phyloP scores from a whole-genome alignment of 2,113 vertebrate species.

The Peromyscus californicus region DNA sequence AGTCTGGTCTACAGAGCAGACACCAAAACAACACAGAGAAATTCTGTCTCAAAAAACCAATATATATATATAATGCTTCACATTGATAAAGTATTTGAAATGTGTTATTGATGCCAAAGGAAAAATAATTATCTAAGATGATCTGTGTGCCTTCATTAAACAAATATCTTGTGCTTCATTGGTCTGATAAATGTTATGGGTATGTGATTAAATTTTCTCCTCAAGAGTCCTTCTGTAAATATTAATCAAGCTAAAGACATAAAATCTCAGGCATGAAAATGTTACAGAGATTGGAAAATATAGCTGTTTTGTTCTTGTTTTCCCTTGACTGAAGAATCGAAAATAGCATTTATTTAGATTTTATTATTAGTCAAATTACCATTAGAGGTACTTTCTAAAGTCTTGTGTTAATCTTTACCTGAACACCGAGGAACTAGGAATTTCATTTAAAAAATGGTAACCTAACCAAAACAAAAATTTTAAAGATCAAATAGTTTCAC shows the following conservation, averaged over 20 bases:
- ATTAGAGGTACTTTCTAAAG: neutral
- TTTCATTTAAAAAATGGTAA: neutral
- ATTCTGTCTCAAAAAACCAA: too few species aligned
- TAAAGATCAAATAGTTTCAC: neutral
- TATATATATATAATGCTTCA: neutral
- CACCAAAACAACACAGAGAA: too few species aligned
- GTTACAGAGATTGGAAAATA: slow-evolving; percentile 20
- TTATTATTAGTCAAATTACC: neutral
- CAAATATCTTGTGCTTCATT: slow-evolving; percentile 53
- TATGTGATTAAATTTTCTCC: slow-evolving; percentile 73
- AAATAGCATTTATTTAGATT: slow-evolving; percentile 41
- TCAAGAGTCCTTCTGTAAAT: slow-evolving; percentile 44
- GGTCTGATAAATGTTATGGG: slow-evolving; percentile 65
- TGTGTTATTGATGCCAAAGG: neutral
- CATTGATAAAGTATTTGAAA: neutral
- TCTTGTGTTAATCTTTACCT: neutral
- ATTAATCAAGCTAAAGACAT: slow-evolving; percentile 74
- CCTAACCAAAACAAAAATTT: neutral
- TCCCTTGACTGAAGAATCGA: neutral
- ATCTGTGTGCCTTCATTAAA: slow-evolving; percentile 62
- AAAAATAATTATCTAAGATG: slow-evolving; percentile 21
- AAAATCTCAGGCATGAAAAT: slow-evolving; percentile 42
- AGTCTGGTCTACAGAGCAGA: too few species aligned
- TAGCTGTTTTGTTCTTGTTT: slow-evolving; percentile 31
- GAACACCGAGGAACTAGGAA: neutral